Percentiles rank a stretch among this genome's conserved stretches.
Conservation (phyloP, 2,888 invertebrate species). For the Polylopha cassiicola region DNA sequence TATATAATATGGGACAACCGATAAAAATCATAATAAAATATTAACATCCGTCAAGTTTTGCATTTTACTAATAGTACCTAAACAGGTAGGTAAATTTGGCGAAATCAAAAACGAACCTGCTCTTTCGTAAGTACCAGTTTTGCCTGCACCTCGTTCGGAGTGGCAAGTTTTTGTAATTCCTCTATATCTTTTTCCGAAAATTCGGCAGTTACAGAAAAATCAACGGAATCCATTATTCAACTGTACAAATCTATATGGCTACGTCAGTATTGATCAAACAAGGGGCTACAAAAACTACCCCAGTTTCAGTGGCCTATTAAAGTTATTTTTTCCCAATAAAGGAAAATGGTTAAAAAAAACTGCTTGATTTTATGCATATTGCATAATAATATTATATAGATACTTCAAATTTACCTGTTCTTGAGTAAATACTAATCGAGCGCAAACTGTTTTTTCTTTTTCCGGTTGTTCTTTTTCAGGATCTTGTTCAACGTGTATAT, state of each 20-base stretch:
- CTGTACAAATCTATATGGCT: constrained; percentile 12
- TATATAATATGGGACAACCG: no score
- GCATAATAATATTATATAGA: constrained; percentile 9
- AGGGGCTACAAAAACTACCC: no score
- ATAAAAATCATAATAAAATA: no score
- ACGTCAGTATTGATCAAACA: constrained; percentile 10
- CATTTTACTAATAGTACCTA: no score
- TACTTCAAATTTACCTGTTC: constrained; percentile 46
- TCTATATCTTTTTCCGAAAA: constrained; percentile 33
- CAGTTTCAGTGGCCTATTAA: no score
- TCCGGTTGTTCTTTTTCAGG: constrained; percentile 32
- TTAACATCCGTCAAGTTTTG: no score
- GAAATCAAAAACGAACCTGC: no score
- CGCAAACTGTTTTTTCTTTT: constrained; percentile 49
- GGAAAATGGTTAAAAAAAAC: no score
- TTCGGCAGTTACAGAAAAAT: constrained; percentile 43
- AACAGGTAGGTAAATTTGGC: no score
- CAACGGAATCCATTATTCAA: constrained; percentile 22
- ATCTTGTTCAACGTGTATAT: constrained; percentile 34
- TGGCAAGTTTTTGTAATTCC: constrained; percentile 23
- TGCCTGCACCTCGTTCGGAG: constrained; percentile 39
- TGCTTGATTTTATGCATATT: constrained; percentile 36
- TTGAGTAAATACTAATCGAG: constrained; percentile 45
- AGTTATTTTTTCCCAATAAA: no score
- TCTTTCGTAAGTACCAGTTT: constrained; percentile 46